Base-by-base conservation (phyloP, 2,888 invertebrate species). In the Proisotoma minuta region DNA sequence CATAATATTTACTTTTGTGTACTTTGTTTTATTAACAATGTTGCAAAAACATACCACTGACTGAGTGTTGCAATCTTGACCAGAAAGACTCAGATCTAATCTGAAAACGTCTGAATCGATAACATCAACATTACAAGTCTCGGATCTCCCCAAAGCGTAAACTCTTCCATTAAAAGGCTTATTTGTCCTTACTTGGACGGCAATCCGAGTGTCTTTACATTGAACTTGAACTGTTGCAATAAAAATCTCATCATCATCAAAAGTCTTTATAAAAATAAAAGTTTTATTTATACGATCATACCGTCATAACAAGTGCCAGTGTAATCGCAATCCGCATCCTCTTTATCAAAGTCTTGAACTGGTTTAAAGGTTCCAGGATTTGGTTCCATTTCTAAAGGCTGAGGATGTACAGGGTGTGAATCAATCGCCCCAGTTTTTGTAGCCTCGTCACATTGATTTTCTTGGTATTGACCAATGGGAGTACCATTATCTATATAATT, bases 281-380 rank as follows among this genome's bases (percentile, higher is more conserved):
- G 8, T 34, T 34, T 15, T 10, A 34, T 8, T 34, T 8, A 34
- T 34, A 15, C 8, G 34, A 34, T 10, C 34, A 34, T 82, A 93
- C 93, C 93, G 79, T 95, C 91, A 76, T 94, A 94, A 77, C 94
- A 95, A 71, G 93, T 93, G 77, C 94, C 94, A 59, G 91, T 92
- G 77, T 91, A 91, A 79, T 94, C 94, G 78, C 94, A 95, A 79
- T 93, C 74, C 43, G 66, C 66, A 57, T 71, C 70, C 34, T 73
- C 74, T 50, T 70, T 54, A 29, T 39, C 53, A 39, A 54, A 54
- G 39, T 54, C 53, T 20, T 54, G 27, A 50, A 47, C 53, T 28
- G 60, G 66, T 47, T 62, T 66, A 65, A 66, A 70, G 8, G 70
- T 69, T 60, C 72, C 72, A 57, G 70, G 65, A 28, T 66, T 66